Conservation (phyloP, 2,888 invertebrate species). For the Pollenia griseotomentosa region DNA sequence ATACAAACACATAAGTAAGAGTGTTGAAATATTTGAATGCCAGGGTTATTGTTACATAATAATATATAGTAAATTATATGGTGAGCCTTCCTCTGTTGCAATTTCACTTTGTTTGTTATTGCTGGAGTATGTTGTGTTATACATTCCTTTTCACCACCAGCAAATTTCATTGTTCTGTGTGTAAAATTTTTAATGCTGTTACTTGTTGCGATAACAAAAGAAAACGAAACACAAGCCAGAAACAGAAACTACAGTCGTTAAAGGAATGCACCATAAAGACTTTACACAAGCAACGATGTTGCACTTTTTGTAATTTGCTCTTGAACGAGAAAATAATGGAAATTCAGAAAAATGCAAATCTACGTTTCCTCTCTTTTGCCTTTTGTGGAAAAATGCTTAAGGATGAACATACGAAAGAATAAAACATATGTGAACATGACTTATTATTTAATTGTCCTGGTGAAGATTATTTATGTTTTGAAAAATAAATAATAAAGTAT, state of each 20-base stretch:
- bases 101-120: slow-evolving; percentile 13
- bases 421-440: too few species aligned
- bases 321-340: background rate
- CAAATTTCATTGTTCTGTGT: background rate
- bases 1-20: slow-evolving; percentile 1
- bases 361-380: background rate
- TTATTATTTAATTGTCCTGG: too few species aligned
- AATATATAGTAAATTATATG: slow-evolving; percentile 5
- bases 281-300: slow-evolving; percentile 8
- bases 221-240: background rate
- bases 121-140: background rate
- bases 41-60: slow-evolving; percentile 31
- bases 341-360: background rate
- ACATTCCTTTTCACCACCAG: slow-evolving; percentile 4
- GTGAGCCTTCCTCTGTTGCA: background rate
- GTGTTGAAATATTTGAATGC: slow-evolving; percentile 42
- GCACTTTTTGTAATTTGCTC: background rate
- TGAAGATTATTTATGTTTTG: too few species aligned
- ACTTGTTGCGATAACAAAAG: background rate
- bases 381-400: too few species aligned
- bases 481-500: too few species aligned
- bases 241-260: background rate
- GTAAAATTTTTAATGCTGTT: background rate
- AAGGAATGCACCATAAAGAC: background rate
- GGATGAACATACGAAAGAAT: too few species aligned